phyloP scores from a whole-genome alignment of 2,888 invertebrate genomes.

The Cybosia mesomella region DNA sequence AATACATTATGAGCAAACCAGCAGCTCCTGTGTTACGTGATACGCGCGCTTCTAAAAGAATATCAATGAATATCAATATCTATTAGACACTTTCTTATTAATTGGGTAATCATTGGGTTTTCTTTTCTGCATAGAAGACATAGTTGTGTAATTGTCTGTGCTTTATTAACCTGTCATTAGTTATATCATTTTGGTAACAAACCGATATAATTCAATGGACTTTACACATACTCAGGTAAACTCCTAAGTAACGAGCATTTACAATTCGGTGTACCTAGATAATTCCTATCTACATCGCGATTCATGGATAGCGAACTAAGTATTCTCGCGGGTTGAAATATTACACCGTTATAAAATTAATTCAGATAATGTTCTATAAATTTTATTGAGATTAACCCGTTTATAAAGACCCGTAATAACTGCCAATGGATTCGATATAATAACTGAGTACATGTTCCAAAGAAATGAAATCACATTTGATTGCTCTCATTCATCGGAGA shows the following conservation, averaged over 20 bases:
- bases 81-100: slow-evolving; percentile 65
- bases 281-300: slow-evolving; percentile 30
- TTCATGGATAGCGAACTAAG: slow-evolving; percentile 26
- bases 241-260: slow-evolving; percentile 26
- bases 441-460: slow-evolving; percentile 34
- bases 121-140: slow-evolving; percentile 45
- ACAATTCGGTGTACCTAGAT: slow-evolving; percentile 36
- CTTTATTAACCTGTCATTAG: slow-evolving; percentile 21
- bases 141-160: slow-evolving; percentile 38
- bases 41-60: slow-evolving; percentile 67
- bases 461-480: slow-evolving; percentile 54
- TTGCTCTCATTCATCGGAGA: slow-evolving; percentile 70
- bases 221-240: slow-evolving; percentile 12
- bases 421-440: slow-evolving; percentile 36
- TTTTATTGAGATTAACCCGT: slow-evolving; percentile 25
- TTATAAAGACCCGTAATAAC: slow-evolving; percentile 37
- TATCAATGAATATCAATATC: slow-evolving; percentile 67
- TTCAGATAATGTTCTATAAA: slow-evolving; percentile 24
- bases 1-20: slow-evolving; percentile 77
- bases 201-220: background rate
- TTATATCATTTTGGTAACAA: slow-evolving; percentile 19
- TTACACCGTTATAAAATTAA: slow-evolving; percentile 29
- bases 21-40: slow-evolving; percentile 81
- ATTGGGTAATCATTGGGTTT: slow-evolving; percentile 59
- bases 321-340: slow-evolving; percentile 24